phyloP scores from a whole-genome alignment of 2,113 vertebrate genomes.

The Prochilodus magdalenae region DNA sequence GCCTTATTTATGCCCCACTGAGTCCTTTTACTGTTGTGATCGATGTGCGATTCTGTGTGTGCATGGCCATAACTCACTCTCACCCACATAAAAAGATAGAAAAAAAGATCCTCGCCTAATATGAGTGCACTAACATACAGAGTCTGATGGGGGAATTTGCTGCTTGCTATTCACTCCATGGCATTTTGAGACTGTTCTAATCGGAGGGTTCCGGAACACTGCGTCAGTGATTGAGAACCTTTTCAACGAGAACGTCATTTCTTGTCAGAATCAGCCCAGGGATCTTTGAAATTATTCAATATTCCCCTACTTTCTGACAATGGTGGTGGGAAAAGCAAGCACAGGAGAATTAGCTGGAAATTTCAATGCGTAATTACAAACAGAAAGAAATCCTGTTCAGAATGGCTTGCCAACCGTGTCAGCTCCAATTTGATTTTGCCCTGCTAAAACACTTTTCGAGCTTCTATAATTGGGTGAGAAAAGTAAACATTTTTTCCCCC shows the following conservation, averaged over 20 bases:
- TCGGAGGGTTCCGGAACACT: constrained; percentile 48
- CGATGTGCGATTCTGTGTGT: constrained; percentile 12
- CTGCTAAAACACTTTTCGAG: constrained; percentile 80
- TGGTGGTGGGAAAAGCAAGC: constrained; percentile 29
- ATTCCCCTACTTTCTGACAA: constrained; percentile 47
- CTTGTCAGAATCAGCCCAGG: constrained; percentile 51
- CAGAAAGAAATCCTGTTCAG: constrained; percentile 78
- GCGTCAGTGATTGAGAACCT: constrained; percentile 54
- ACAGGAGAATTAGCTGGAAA: constrained; percentile 59
- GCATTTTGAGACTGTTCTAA: constrained; percentile 46
- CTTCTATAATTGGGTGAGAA: constrained; percentile 69
- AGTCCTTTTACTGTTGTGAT: constrained; percentile 10
- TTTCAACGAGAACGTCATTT: constrained; percentile 38
- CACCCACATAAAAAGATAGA: not conserved
- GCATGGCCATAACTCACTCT: not conserved
- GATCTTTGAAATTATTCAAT: constrained; percentile 57
- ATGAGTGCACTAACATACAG: constrained; percentile 7
- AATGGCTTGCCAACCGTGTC: constrained; percentile 82
- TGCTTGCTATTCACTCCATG: constrained; percentile 39
- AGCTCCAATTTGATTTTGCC: constrained; percentile 81
- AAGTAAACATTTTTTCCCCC: constrained; percentile 65
- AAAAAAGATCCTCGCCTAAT: constrained; percentile 35
- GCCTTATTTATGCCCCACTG: constrained; percentile 25
- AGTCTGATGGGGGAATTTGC: not conserved
- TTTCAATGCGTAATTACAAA: constrained; percentile 83